These are phyloP conservation scores for Saxidomus purpurata DNA, from an alignment of 1,140 invertebrate species.

Conservation along the genomic window DNA sequence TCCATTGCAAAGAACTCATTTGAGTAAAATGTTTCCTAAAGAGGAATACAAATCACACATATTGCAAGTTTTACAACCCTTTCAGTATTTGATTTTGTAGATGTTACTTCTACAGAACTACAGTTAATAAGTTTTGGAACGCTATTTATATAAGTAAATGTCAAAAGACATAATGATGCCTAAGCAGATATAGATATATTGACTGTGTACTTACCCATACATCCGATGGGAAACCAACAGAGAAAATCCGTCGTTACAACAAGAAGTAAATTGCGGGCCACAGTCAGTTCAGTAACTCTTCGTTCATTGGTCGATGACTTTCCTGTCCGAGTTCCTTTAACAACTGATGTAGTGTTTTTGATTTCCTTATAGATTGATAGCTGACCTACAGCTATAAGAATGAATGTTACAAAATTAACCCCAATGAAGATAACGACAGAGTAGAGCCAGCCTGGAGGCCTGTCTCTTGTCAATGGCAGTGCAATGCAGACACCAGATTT, in stretches of 20 bases:
- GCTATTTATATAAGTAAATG: too few species aligned
- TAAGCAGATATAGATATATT: too few species aligned
- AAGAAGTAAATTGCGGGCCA: conserved; percentile 64
- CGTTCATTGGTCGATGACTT: background rate
- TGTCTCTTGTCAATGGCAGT: conserved; percentile 56
- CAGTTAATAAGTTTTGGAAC: too few species aligned
- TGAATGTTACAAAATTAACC: conserved; percentile 58
- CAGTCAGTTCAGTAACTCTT: conserved; percentile 45
- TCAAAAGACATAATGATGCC: too few species aligned
- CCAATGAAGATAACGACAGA: conserved; percentile 34
- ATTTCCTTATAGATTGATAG: background rate
- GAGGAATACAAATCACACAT: too few species aligned
- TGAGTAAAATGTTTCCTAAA: too few species aligned
- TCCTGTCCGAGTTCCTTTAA: background rate
- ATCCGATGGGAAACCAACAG: conserved; percentile 74
- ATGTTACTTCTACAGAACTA: too few species aligned
- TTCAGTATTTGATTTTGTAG: too few species aligned
- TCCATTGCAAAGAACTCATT: too few species aligned
- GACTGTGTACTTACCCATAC: conserved; percentile 73
- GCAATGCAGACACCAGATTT: conserved; percentile 65
- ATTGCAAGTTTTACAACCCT: too few species aligned
- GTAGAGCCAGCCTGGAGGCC: conserved; percentile 20
- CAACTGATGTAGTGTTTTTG: background rate
- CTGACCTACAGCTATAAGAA: background rate
- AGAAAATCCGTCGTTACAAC: conserved; percentile 72